Conservation (phyloP, 2,888 invertebrate genomes). For the Lapara coniferarum region DNA sequence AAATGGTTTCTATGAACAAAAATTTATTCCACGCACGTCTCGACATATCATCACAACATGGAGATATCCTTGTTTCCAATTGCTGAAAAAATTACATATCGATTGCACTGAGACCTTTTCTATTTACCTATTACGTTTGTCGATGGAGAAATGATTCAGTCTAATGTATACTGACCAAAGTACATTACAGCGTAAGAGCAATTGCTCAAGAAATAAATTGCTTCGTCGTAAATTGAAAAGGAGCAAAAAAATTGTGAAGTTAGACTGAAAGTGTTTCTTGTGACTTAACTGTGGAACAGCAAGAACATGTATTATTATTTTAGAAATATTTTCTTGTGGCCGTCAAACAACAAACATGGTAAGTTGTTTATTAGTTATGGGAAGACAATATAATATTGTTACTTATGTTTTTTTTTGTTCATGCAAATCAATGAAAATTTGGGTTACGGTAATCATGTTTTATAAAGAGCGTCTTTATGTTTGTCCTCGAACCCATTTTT, state of each 20-base stretch:
- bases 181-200: slow-evolving; percentile 37
- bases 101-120: slow-evolving; percentile 32
- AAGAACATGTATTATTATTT: neutral
- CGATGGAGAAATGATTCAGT: slow-evolving; percentile 17
- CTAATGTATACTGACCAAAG: slow-evolving; percentile 36
- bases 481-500: too few relatives aligned
- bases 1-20: slow-evolving; percentile 81
- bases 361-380: neutral
- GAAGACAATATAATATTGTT: neutral
- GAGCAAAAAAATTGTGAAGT: slow-evolving; percentile 43
- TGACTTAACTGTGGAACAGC: slow-evolving; percentile 11
- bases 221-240: slow-evolving; percentile 42
- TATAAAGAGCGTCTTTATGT: too few relatives aligned
- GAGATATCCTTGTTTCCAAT: slow-evolving; percentile 38
- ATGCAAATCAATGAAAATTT: neutral
- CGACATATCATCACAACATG: slow-evolving; percentile 70
- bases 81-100: slow-evolving; percentile 36
- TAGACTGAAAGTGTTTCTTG: slow-evolving; percentile 38
- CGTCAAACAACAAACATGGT: neutral
- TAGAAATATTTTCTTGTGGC: neutral
- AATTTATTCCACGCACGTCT: slow-evolving; percentile 77
- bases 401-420: neutral
- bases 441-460: too few relatives aligned
- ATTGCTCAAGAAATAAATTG: slow-evolving; percentile 46
- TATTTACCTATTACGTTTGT: slow-evolving; percentile 25